Evolutionary conservation across 2,797 vertebrate species (phyloP), one percentile per base, ranked within the genome.

Genomic region (Sebastes variabilis): DNA sequence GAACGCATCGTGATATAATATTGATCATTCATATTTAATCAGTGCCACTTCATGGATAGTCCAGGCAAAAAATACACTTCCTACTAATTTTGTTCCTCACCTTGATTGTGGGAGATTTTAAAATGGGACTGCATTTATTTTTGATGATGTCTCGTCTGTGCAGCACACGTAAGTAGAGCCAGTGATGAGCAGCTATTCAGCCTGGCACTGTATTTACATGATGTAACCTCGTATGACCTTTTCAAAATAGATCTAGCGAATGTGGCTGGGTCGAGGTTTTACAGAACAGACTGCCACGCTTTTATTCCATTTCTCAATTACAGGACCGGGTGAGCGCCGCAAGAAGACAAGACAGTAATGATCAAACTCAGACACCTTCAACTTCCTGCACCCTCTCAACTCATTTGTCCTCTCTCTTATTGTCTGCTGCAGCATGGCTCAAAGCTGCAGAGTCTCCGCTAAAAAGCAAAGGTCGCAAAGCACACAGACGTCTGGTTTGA

Each of bases 371-470:
- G 18, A 36, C 66, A 27, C 27, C 20, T 56, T 76, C 34, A 25
- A 64, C 66, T 70, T 79, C 25, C 56, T 3, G 58, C 11, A 8
- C 58, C 77, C 62, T 83, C 61, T 80, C 65, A 79, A 38, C 73
- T 59, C 25, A 32, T 61, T n/a, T 56, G 59, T 24, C 29, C 75
- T 64, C 61, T 27, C 52, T 16, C 25, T 27, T n/a, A 13, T 52
- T 36, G 66, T 68, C 56, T 25, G n/a, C 38, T 14, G 46, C 25
- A 46, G 22, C 55, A 16, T 6, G 55, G 42, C 75, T 84, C 79
- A 67, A 36, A 60, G 62, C 81, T 62, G 66, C 13, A 77, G 24
- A 74, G 80, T 79, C 72, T 65, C 11, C 54, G 75, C 73, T 34
- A n/a, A 66, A 62, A 76, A 66, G 56, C 22, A 74, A 89, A 69